Evolutionary conservation across 1,140 invertebrate genomes (phyloP).

Genomic region (Agrypnia vestita): DNA sequence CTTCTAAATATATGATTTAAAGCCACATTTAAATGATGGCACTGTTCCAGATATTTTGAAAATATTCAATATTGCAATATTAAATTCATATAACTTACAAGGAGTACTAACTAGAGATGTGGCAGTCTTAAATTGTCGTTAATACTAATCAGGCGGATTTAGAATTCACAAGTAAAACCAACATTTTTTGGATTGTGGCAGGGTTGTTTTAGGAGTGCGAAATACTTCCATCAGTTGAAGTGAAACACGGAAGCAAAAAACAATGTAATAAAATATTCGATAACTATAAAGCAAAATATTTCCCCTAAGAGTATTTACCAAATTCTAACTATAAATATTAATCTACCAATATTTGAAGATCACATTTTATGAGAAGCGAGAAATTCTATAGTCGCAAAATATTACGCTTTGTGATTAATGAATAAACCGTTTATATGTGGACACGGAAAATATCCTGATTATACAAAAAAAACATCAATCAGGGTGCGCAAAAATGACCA

Average conservation of each 20-base stretch:
- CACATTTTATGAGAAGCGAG: neutral
- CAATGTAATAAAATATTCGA: neutral
- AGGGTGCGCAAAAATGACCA: neutral
- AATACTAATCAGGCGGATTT: neutral
- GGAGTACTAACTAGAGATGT: too few species aligned
- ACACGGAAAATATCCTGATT: neutral
- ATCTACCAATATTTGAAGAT: too few species aligned
- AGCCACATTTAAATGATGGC: too few species aligned
- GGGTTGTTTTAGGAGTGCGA: neutral
- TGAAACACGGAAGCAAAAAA: neutral
- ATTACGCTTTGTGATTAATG: slow-evolving; percentile 1
- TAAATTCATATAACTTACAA: too few species aligned
- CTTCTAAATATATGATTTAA: too few species aligned
- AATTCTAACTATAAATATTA: too few species aligned
- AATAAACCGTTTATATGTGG: neutral
- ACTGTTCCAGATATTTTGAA: too few species aligned
- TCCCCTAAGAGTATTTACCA: too few species aligned
- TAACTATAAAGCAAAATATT: too few species aligned
- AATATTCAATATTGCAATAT: too few species aligned
- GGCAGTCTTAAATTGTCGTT: neutral
- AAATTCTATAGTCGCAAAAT: neutral
- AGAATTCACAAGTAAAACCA: neutral
- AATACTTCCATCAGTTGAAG: neutral
- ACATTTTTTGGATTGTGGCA: neutral
- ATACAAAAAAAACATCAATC: neutral